Percentiles rank a stretch among this genome's conserved stretches.
Conservation (phyloP, 2,797 vertebrate species). For the Tympanoctomys barrerae region DNA sequence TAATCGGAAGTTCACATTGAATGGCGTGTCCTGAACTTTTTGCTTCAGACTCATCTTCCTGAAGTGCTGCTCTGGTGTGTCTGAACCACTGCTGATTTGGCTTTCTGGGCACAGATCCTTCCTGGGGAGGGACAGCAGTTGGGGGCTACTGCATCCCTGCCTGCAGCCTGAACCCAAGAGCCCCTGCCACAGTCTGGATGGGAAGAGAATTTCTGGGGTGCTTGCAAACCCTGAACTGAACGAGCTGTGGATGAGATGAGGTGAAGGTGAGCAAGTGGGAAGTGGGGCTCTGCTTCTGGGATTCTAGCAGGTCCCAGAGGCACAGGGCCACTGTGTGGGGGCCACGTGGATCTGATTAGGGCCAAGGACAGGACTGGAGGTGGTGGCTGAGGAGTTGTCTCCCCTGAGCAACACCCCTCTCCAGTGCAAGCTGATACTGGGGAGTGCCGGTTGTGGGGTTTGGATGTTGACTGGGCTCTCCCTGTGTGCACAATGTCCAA, state of each 20-base stretch:
- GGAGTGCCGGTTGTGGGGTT: background rate
- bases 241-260: background rate
- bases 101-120: background rate
- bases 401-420: background rate
- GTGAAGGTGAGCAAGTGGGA: background rate
- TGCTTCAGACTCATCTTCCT: background rate
- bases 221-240: background rate
- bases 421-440: background rate
- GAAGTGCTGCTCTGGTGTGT: background rate
- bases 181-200: background rate
- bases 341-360: rapidly evolving
- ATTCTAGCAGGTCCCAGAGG: background rate
- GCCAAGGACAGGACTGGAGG: background rate
- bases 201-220: background rate
- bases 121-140: background rate
- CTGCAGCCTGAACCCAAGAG: background rate
- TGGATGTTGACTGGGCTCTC: background rate
- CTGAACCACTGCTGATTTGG: background rate
- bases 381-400: background rate
- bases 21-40: background rate
- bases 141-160: background rate
- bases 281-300: background rate
- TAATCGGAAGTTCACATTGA: background rate
- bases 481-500: background rate
- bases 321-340: background rate